Base-by-base conservation (phyloP, 2,113 vertebrate species). In the Cromileptes altivelis region DNA sequence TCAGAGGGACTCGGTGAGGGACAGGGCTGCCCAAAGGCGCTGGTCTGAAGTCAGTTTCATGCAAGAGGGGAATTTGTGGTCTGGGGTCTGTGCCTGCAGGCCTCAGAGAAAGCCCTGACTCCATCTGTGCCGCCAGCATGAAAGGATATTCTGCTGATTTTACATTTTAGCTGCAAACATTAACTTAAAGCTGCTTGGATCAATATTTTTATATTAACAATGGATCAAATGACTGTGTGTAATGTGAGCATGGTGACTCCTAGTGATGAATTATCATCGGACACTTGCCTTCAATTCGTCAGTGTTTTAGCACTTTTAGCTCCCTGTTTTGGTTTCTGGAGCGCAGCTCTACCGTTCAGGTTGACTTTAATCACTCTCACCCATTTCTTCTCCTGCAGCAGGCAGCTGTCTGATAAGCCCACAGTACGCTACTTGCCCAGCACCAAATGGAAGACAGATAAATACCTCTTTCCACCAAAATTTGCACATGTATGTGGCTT, bases 41-140 rank as follows among this genome's bases (percentile, higher is more conserved):
- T 62, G 75, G 60, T 78, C 80, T 84, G 49, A 55, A 76, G 75
- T 80, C 77, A 78, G 77, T 33, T 58, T 80, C 23, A 75, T 13
- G 53, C 33, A 55, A 73, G 60, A 14, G 30, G 57, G 60, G 52
- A 47, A 56, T 84, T 80, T 87, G 47, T 77, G 42, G 33, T 65
- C 67, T 33, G 21, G 14, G 45, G 9, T 83, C 18, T 75, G 53
- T 69, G 79, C 80, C 74, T 73, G 58, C 33, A n/a, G 72, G 82
- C 27, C 64, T 70, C 25, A 27, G 60, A 47, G 71, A 68, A 57
- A 57, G 1, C 9, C 17, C 15, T 12, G 63, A 78, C 52, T 80
- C 57, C n/a, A 40, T 40, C 25, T 67, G 62, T 50, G 27, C 60
- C 23, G 11, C 14, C 45, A 56, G n/a, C 14, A 12, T 71, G 53